These are phyloP conservation scores for Peromyscus maniculatus DNA, from an alignment of 2,113 vertebrate species.

Conservation along the genomic window DNA sequence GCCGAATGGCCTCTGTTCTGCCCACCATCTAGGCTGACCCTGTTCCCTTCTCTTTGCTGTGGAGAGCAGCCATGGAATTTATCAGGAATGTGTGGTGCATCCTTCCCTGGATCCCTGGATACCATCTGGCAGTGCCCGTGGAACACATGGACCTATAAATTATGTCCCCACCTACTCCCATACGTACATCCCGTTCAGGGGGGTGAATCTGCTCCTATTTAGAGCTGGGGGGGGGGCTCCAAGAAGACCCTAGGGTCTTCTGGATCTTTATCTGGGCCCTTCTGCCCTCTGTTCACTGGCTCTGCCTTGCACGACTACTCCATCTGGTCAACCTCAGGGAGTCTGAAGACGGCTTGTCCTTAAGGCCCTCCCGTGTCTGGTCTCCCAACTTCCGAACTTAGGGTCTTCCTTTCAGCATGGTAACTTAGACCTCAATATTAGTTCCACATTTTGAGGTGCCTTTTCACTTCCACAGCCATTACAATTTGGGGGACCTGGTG, in stretches of 20 bases:
- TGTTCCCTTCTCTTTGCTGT: not conserved
- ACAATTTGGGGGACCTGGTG: not conserved
- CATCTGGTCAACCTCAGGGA: not conserved
- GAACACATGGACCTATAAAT: not conserved
- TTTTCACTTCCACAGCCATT: not conserved
- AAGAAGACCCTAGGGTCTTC: not conserved
- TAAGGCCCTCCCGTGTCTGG: too few relatives aligned
- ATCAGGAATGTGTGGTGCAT: not conserved
- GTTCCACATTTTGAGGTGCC: not conserved
- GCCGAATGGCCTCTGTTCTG: not conserved
- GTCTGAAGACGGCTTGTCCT: not conserved
- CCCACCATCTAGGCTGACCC: not conserved
- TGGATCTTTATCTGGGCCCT: not conserved
- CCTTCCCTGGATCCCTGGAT: constrained; percentile 13
- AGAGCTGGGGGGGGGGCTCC: not conserved
- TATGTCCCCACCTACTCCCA: not conserved
- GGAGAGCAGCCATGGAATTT: not conserved
- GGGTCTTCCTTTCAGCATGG: not conserved
- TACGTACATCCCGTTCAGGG: not conserved
- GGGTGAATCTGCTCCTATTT: not conserved
- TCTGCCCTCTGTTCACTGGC: not conserved
- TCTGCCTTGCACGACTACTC: not conserved
- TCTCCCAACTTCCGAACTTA: not conserved
- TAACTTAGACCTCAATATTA: not conserved
- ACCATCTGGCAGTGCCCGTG: constrained; percentile 6